Evolutionary conservation across 2,797 vertebrate species (phyloP), one percentile per base, ranked within the genome.

Genomic region (Fistularia commersonii): DNA sequence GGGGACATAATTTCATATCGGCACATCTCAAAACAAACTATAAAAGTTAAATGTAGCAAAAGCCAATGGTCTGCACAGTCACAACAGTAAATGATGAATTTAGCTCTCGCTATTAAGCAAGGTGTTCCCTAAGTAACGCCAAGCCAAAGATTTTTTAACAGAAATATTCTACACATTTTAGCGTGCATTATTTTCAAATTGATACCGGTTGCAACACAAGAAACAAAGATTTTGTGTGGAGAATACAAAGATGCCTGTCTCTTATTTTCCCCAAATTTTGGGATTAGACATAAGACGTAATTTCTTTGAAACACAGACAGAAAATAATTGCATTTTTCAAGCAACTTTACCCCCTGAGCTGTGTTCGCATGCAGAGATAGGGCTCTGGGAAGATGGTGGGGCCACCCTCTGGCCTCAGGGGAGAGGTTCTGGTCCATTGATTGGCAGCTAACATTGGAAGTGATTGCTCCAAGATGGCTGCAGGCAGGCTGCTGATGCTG

Each of bases 401-500:
- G 48, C 66, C 61, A 59, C 61, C 65, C 57, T 70, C 35, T 51
- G 51, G 69, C 51, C 53, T 41, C 48, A 5, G n/a, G 60, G 65
- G 66, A 79, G 51, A 39, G 37, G 64, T 63, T 45, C 58, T 13
- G 60, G 53, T 51, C 48, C 12, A 38, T 36, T 80, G 83, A 87
- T 74, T 77, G 82, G 42, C 77, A 77, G 75, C 52, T 72, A 12
- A 54, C 65, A 48, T 61, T 69, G 66, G 60, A 72, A 63, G 70
- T 82, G 81, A 87, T 87, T 84, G 76, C 68, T 87, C 61, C 83
- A 87, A 80, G 84, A 81, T 83, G 86, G 67, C 61, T 76, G 76
- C 31, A 63, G 68, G 72, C 69, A 64, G 58, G 62, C 57, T 63
- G 50, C 72, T 87, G 84, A 84, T 79, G 73, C 76, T 86, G 73